Base-by-base conservation (phyloP, 1,140 invertebrate species). In the Chymomyza costata region DNA sequence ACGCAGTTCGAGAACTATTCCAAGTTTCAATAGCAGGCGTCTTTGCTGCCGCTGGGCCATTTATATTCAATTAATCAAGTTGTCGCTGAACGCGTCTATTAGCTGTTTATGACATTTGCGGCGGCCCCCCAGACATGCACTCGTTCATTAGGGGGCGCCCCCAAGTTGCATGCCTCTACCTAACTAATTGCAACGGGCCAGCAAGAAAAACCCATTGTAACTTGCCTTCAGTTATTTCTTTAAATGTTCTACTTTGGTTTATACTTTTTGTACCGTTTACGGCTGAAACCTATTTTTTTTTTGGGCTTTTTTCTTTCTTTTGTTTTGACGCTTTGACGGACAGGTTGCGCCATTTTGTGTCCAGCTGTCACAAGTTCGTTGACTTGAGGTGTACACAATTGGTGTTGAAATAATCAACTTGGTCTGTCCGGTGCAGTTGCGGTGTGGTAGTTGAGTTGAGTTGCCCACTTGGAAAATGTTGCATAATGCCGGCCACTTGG, bases 31-130 rank as follows among this genome's bases (percentile, higher is more conserved):
- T 8, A 5, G 21, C 21, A 25, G 8, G 3, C 21, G 21, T 25
- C 21, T 25, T 25, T 8, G 21, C 21, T 3, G 21, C 21, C 21
- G 21, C 3, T 8, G 21, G 21, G 68, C 51, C 69, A 74, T 74
- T 74, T 76, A 61, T 65, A 76, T 74, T 74, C 70, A 74, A 74
- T 74, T 74, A 74, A 74, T 74, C 69, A 74, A 69, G 70, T 76
- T 74, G 69, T 74, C 69, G 69, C 69, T 74, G 69, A 60, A 61
- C 60, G 69, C 69, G 65, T 76, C 69, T 76, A 74, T 74, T 74
- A 74, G 69, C 69, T 74, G 69, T 76, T 74, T 74, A 74, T 74
- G 69, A 76, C 61, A 73, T 59, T 37, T 49, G 18, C n/a, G 41
- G 11, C 40, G 7, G n/a, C 17, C 6, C 6, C 28, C 57, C 35